Conservation (phyloP, 2,113 vertebrate species). For the Oxyura jamaicensis region DNA sequence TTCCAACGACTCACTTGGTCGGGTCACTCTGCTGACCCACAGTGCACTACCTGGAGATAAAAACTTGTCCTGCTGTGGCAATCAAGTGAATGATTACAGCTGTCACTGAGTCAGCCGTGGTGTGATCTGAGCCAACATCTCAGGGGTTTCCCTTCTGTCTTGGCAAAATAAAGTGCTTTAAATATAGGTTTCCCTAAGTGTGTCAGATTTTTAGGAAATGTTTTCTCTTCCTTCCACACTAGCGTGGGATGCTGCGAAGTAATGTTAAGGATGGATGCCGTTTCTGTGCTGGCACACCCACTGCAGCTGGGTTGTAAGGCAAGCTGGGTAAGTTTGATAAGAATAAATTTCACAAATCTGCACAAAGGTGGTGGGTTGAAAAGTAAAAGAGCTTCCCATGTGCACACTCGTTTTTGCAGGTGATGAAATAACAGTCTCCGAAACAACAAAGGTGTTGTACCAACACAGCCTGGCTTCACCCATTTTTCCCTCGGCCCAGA, state of each 20-base stretch:
- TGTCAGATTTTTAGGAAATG: not conserved
- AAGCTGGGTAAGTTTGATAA: not conserved
- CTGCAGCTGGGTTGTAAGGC: not conserved
- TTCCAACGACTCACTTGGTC: not conserved
- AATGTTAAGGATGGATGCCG: not conserved
- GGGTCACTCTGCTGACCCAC: not conserved
- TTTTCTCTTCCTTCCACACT: not conserved
- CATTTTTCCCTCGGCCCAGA: not conserved
- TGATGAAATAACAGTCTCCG: not conserved
- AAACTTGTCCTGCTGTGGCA: not conserved
- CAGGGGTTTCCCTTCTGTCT: not conserved
- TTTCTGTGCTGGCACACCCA: not conserved
- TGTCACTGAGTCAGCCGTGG: not conserved
- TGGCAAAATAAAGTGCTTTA: not conserved
- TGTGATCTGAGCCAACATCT: not conserved
- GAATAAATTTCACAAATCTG: not conserved
- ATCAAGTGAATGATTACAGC: not conserved
- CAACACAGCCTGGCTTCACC: not conserved
- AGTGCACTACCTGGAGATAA: not conserved
- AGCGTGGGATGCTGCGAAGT: rapidly evolving
- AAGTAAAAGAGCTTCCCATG: not conserved
- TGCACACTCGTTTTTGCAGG: rapidly evolving
- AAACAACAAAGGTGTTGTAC: not conserved
- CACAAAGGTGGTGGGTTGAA: not conserved
- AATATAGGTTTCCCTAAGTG: not conserved